Base-by-base conservation (phyloP, 2,113 vertebrate species). In the Ptyas mucosa region DNA sequence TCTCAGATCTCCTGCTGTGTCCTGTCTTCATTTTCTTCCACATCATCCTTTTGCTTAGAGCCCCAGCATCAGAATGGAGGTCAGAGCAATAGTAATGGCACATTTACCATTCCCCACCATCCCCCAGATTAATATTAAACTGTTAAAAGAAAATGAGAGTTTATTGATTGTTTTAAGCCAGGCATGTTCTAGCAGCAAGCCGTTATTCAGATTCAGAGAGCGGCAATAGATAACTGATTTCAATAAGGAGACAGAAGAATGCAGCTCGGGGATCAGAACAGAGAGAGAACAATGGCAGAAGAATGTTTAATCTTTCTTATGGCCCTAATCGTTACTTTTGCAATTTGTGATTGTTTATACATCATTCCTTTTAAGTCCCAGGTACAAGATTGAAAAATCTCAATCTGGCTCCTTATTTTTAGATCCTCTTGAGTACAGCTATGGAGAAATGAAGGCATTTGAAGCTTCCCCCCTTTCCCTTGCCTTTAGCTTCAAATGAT, bases 121-220 rank as follows among this genome's bases (percentile, higher is more conserved):
- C 97, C 98, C 97, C 97, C 98, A 98, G 98, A 98, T 98, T 98
- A 98, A 98, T 98, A 98, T 98, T 98, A 98, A 98, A 98, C 98
- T 98, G 98, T 98, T 98, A 98, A 98, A 98, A 98, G 98, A 98
- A 98, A 98, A 98, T 98, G 98, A 98, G 98, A 98, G 98, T 98
- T 98, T 98, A 98, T 98, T 98, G 98, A 98, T 98, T 98, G 98
- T 98, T 98, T 98, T 98, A 98, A 98, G 98, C 98, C 97, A 97
- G 98, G 98, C 98, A 98, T 98, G 98, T 98, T 98, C 97, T 97
- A 98, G 98, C 98, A 97, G 97, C 95, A 96, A 98, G 98, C 97
- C 85, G 97, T 98, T 98, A 98, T 98, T 98, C 98, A 98, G 98
- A 98, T 98, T 97, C 98, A 97, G 96, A 95, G 95, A 98, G 97